A percentile compares a stretch with the other conserved stretches of the same genome.
phyloP scores from a whole-genome alignment of 1,140 invertebrate genomes.

The Aphelinus certus region DNA sequence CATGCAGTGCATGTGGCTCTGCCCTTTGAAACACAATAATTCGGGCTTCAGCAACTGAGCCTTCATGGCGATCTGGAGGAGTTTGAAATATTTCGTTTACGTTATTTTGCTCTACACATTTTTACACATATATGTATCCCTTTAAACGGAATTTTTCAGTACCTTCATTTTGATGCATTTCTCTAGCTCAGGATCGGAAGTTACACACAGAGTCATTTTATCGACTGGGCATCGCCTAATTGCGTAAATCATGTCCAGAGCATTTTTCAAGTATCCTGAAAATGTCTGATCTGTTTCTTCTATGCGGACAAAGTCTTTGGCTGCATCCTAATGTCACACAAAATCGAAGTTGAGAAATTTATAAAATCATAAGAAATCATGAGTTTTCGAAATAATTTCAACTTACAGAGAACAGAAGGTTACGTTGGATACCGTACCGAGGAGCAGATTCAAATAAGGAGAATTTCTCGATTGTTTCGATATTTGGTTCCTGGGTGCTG shows the following conservation, averaged over 20 bases:
- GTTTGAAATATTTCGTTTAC: slow-evolving; percentile 20
- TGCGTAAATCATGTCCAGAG: slow-evolving; percentile 75
- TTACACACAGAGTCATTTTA: slow-evolving; percentile 86
- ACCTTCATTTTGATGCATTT: slow-evolving; percentile 97
- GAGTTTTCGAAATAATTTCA: background rate
- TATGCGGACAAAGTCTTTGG: slow-evolving; percentile 71
- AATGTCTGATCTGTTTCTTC: slow-evolving; percentile 72
- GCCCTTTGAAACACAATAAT: slow-evolving; percentile 85
- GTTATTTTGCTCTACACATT: no score
- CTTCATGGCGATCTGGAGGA: slow-evolving; percentile 80
- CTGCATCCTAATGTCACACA: slow-evolving; percentile 71
- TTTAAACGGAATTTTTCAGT: slow-evolving; percentile 43
- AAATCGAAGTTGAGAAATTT: background rate
- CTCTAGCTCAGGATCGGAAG: slow-evolving; percentile 87
- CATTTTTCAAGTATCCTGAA: slow-evolving; percentile 69
- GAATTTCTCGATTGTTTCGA: slow-evolving; percentile 69
- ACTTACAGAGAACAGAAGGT: slow-evolving; percentile 76
- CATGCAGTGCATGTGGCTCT: slow-evolving; percentile 92
- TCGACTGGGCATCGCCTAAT: slow-evolving; percentile 83
- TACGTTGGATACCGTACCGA: slow-evolving; percentile 72
- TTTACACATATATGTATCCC: background rate
- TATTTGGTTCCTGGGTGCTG: slow-evolving; percentile 41
- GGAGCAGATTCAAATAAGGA: slow-evolving; percentile 77
- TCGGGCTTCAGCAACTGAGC: slow-evolving; percentile 89
- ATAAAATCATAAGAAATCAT: slow-evolving; percentile 13